Percentiles rank a stretch among this genome's conserved stretches.
Conservation (phyloP, 2,797 vertebrate species). For the Ibycter americanus region DNA sequence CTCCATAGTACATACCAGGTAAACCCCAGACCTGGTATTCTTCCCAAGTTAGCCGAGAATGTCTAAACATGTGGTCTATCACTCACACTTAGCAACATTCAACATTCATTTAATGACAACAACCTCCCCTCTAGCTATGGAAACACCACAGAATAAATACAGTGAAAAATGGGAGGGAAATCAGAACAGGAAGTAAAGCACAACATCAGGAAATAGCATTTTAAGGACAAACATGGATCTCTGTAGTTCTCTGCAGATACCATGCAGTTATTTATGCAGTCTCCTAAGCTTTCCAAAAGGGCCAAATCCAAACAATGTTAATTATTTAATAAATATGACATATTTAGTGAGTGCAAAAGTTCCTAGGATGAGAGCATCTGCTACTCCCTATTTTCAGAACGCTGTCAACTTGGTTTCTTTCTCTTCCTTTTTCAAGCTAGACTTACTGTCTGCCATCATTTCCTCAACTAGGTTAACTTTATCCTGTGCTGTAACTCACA, state of each 20-base stretch:
- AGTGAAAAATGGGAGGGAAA: background rate
- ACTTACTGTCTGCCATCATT: background rate
- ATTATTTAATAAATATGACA: background rate
- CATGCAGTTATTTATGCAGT: background rate
- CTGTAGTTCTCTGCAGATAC: background rate
- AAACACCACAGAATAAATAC: background rate
- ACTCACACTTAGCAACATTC: background rate
- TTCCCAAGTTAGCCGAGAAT: background rate
- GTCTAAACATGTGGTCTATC: background rate
- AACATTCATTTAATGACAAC: background rate
- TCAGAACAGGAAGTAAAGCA: background rate
- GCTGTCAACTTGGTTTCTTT: background rate
- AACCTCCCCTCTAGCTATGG: background rate
- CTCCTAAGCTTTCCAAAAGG: background rate
- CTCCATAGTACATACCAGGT: background rate
- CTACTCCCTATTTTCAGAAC: background rate
- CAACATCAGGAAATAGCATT: background rate
- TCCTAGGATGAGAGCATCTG: background rate
- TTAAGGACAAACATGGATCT: background rate
- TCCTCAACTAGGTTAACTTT: background rate
- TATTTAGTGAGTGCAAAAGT: background rate
- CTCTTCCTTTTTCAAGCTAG: background rate
- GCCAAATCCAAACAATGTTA: background rate
- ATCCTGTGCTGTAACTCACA: background rate
- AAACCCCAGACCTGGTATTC: background rate